Evolutionary conservation across 2,113 vertebrate species (phyloP).

Genomic region (Danionella cerebrum): DNA sequence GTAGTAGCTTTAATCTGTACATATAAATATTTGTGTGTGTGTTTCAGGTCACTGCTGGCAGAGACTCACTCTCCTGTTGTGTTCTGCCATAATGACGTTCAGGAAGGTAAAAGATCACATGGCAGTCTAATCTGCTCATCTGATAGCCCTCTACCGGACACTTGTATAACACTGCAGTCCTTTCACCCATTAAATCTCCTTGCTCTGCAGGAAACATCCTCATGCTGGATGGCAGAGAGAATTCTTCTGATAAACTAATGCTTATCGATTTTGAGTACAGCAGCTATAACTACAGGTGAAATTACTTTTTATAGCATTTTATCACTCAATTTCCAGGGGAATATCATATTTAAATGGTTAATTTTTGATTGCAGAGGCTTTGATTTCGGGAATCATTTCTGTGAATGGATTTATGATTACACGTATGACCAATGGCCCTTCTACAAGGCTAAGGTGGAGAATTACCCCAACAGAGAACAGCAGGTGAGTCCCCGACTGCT

Average conservation of each 20-base stretch:
- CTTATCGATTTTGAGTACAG: constrained; percentile 96
- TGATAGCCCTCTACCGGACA: background rate
- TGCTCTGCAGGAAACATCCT: constrained; percentile 77
- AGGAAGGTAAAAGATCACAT: constrained; percentile 72
- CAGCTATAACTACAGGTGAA: constrained; percentile 90
- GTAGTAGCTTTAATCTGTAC: too few relatives aligned
- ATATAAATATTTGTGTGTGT: constrained; percentile 8
- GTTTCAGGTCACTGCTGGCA: constrained; percentile 67
- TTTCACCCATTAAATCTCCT: background rate
- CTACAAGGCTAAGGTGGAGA: constrained; percentile 63
- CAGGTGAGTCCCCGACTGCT: constrained; percentile 64
- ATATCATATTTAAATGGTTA: too few relatives aligned
- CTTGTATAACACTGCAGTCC: background rate
- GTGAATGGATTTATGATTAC: constrained; percentile 89
- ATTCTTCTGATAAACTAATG: constrained; percentile 72
- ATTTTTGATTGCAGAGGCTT: constrained; percentile 69
- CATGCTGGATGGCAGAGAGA: constrained; percentile 57
- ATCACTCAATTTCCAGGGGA: too few relatives aligned
- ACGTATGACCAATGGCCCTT: constrained; percentile 76
- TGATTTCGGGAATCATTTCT: constrained; percentile 91
- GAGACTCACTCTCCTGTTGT: constrained; percentile 81
- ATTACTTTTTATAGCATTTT: too few relatives aligned
- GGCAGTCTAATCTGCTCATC: background rate
- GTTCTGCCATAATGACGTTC: constrained; percentile 86
- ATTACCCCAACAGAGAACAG: constrained; percentile 77